Evolutionary conservation across 2,888 invertebrate genomes (phyloP).

Genomic region (Agelastica alni): DNA sequence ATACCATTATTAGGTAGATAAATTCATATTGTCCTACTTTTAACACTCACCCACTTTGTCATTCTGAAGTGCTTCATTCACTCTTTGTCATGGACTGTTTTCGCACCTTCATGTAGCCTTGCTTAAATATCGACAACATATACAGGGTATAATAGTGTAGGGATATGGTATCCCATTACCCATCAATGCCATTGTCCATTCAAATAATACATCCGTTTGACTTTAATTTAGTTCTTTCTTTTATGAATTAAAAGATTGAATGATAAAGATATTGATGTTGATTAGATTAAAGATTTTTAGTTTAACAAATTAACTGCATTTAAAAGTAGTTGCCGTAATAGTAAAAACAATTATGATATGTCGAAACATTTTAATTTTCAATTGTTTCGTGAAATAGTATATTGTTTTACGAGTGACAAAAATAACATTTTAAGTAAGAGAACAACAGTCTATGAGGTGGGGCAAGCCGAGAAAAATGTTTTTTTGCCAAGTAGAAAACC

Average conservation of each 20-base stretch:
- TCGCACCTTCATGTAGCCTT: neutral
- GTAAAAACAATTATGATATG: too few relatives aligned
- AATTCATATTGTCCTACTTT: too few relatives aligned
- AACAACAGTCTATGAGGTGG: too few relatives aligned
- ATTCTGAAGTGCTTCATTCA: neutral
- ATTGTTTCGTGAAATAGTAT: too few relatives aligned
- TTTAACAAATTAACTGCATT: too few relatives aligned
- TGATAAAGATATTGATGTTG: neutral
- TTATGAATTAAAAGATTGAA: neutral
- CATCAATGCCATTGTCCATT: slow-evolving; percentile 18
- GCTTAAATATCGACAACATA: slow-evolving; percentile 8
- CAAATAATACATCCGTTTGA: slow-evolving; percentile 12
- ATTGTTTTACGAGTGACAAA: too few relatives aligned
- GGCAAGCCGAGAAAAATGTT: too few relatives aligned
- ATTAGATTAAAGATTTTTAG: slow-evolving; percentile 3
- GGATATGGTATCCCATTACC: neutral
- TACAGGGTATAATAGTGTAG: neutral
- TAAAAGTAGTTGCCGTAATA: too few relatives aligned
- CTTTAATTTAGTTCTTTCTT: neutral
- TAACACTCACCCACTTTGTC: slow-evolving; percentile 3
- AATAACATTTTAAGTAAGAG: too few relatives aligned
- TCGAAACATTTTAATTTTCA: too few relatives aligned
- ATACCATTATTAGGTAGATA: too few relatives aligned
- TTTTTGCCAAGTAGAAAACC: too few relatives aligned
- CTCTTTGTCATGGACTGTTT: slow-evolving; percentile 7